Evolutionary conservation across 2,797 vertebrate genomes (phyloP).

Genomic region (Onychomys arenicola): DNA sequence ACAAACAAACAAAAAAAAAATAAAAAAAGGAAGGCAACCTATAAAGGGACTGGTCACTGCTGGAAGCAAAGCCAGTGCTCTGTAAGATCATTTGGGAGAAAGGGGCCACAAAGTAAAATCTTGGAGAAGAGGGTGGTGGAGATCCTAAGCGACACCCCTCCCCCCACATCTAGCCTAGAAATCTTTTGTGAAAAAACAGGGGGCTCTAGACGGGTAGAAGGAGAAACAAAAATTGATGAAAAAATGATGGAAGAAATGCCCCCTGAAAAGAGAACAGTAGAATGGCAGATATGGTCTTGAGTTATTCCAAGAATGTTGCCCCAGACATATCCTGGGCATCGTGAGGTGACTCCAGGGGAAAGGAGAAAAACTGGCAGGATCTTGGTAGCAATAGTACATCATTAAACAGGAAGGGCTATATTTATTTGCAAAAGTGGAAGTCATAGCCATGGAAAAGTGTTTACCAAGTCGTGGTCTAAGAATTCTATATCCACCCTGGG

Average conservation of each 20-base stretch:
- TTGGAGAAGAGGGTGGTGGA: background rate
- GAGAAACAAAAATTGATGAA: conserved; percentile 51
- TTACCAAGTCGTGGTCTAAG: background rate
- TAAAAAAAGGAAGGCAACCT: background rate
- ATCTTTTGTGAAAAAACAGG: background rate
- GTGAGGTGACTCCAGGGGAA: background rate
- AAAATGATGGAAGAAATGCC: conserved; percentile 41
- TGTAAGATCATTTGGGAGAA: background rate
- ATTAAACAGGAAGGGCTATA: conserved; percentile 29
- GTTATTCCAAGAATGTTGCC: background rate
- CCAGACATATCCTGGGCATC: background rate
- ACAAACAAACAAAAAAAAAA: conserved; percentile 36
- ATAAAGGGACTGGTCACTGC: background rate
- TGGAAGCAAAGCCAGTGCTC: conserved; percentile 6
- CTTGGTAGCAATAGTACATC: background rate
- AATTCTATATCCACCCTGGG: background rate
- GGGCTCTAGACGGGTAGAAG: background rate
- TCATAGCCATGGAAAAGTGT: background rate
- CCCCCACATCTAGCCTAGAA: conserved; percentile 4
- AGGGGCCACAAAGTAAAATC: background rate
- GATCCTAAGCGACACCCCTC: background rate
- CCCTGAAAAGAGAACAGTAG: background rate
- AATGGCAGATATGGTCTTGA: background rate
- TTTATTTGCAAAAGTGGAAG: conserved; percentile 47
- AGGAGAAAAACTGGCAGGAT: background rate